Evolutionary conservation across 2,888 invertebrate genomes (phyloP).

Genomic region (Octonoba sinensis): DNA sequence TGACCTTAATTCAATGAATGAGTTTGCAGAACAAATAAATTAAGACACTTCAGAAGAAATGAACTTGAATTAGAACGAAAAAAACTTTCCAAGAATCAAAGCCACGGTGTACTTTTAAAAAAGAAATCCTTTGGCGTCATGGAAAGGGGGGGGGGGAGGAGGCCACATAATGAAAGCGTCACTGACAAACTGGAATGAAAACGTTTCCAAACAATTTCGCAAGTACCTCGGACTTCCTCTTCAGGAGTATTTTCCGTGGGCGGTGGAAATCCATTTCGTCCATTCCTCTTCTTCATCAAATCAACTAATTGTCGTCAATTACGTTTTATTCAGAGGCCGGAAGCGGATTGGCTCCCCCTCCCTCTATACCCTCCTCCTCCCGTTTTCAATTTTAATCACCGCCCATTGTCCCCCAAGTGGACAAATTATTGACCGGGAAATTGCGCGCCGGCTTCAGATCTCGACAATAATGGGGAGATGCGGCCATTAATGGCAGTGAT

Average conservation of each 20-base stretch:
- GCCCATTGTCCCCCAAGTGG: conserved; percentile 53
- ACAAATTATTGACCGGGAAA: conserved; percentile 63
- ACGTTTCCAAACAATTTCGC: no score
- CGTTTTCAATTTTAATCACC: conserved; percentile 49
- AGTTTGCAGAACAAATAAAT: no score
- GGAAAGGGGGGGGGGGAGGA: no score
- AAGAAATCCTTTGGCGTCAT: no score
- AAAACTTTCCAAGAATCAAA: no score
- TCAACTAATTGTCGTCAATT: conserved; percentile 64
- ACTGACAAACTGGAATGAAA: no score
- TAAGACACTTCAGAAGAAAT: no score
- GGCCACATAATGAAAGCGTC: no score
- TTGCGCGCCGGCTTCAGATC: conserved; percentile 38
- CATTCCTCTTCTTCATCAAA: conserved; percentile 38
- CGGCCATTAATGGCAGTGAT: not conserved
- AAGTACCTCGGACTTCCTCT: not conserved
- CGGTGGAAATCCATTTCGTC: conserved; percentile 31
- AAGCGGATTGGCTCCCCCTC: conserved; percentile 12
- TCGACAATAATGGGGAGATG: conserved; percentile 48
- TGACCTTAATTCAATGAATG: no score
- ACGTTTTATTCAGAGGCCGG: conserved; percentile 60
- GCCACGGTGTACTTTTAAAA: no score
- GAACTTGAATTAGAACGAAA: no score
- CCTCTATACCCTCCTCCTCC: not conserved
- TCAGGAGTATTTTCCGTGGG: conserved; percentile 1